Base-by-base conservation (phyloP, 2,888 invertebrate species). In the Eubasilissa splendida region DNA sequence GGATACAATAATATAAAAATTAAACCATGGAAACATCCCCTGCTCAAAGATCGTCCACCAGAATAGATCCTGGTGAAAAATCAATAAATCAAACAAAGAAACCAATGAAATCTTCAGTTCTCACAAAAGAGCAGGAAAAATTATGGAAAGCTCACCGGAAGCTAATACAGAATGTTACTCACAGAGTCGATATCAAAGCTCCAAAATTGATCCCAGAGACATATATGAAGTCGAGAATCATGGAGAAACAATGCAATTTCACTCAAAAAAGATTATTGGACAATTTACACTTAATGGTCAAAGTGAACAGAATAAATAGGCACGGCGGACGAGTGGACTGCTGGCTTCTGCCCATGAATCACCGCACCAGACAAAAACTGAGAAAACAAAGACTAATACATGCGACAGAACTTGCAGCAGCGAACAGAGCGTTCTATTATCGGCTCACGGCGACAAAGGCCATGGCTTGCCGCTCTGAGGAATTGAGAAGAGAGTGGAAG, bases 291-390 rank as follows among this genome's bases (percentile, higher is more conserved):
- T 60, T 81, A 70, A 42, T 81, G 42, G 12, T 66, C n/a, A 50
- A 58, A 8, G 65, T 80, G 2, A 77, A 80, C 56, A 56, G 14
- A 9, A 75, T 78, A 31, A 81, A 81, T 53, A 81, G 73, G 54
- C 31, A 33, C 31, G 60, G 54, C 14, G 78, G 78, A 2, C 22
- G 22, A 22, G 52, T 65, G n/a, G 77, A 81, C 53, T 78, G 78
- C 52, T 81, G 78, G 78, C 68, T 70, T 10, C 31, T 60, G 5
- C 74, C 74, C 9, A 63, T 14, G 22, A 65, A 75, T 10, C 3
- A 42, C n/a, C 56, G 5, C 7, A 74, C 68, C 7, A 50, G 33
- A 8, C 42, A 77, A 12, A 14, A 59, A 65, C 53, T 80, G 50
- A 42, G 74, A 33, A 77, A 66, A n/a, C 42, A 12, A 22, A 22